These are phyloP conservation scores for Leptodactylus fuscus DNA, from an alignment of 2,113 vertebrate genomes.

Conservation along the genomic window DNA sequence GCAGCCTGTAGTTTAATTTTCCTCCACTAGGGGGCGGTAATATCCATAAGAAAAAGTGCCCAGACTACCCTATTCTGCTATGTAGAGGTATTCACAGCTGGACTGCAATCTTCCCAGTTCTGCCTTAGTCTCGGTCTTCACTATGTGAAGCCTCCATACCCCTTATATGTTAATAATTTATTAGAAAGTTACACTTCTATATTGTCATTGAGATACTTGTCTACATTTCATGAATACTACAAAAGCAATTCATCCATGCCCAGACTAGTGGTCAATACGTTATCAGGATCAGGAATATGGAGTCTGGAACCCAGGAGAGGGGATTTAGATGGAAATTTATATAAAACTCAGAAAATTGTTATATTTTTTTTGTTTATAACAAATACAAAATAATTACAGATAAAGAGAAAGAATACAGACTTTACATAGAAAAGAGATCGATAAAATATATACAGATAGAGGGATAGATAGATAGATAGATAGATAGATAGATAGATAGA, in stretches of 20 bases:
- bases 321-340: not conserved
- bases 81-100: not conserved
- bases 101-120: constrained; percentile 15
- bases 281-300: not conserved
- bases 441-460: not conserved
- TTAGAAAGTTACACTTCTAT: not conserved
- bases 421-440: not conserved
- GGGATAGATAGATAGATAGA: too few species aligned
- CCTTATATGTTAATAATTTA: not conserved
- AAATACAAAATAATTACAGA: too few species aligned
- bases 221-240: too few species aligned
- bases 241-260: too few species aligned
- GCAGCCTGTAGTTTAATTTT: not conserved
- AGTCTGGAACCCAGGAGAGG: not conserved
- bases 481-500: too few species aligned
- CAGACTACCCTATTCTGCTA: not conserved
- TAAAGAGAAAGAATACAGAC: too few species aligned
- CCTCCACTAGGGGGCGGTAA: not conserved
- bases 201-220: not conserved
- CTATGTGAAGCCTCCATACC: not conserved
- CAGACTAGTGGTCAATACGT: not conserved
- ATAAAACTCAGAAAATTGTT: too few species aligned
- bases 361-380: too few species aligned
- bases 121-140: not conserved
- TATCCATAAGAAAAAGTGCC: not conserved